phyloP scores from a whole-genome alignment of 2,888 invertebrate species.

The Serrognathus titanus region DNA sequence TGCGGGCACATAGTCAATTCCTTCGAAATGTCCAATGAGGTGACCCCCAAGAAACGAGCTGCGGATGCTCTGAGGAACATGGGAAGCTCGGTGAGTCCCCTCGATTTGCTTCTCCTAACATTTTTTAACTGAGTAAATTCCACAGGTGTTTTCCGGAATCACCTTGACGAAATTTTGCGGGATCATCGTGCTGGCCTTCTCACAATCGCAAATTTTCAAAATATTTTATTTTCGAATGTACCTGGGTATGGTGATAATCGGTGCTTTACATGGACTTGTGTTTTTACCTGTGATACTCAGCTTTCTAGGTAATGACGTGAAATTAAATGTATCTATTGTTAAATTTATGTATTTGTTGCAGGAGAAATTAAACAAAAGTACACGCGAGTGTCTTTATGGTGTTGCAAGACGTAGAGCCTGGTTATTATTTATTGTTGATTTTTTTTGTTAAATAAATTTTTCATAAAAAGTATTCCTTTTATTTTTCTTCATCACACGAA shows the following conservation, averaged over 20 bases:
- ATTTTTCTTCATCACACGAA: no score
- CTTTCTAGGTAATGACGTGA: conserved; percentile 9
- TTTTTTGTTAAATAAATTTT: no score
- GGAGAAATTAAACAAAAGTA: no score
- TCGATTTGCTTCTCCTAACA: neutral
- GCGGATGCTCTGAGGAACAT: conserved; percentile 73
- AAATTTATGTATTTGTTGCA: no score
- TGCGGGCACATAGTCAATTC: conserved; percentile 86
- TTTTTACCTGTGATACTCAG: conserved; percentile 88
- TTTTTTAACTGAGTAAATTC: neutral
- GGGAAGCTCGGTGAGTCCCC: conserved; percentile 70
- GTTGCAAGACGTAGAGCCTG: no score
- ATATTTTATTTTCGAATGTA: conserved; percentile 97
- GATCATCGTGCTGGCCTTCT: conserved; percentile 85
- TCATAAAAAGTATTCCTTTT: no score
- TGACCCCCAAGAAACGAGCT: conserved; percentile 60
- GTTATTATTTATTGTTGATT: no score
- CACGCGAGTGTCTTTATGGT: no score
- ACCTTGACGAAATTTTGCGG: conserved; percentile 92
- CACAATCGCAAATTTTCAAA: conserved; percentile 88
- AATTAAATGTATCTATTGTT: no score
- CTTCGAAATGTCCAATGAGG: conserved; percentile 55
- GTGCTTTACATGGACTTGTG: conserved; percentile 87
- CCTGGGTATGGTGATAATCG: conserved; percentile 86
- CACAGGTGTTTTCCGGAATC: conserved; percentile 85